Percentiles rank a stretch among this genome's conserved stretches.
Conservation (phyloP, 2,113 vertebrate species). For the Vimba vimba region DNA sequence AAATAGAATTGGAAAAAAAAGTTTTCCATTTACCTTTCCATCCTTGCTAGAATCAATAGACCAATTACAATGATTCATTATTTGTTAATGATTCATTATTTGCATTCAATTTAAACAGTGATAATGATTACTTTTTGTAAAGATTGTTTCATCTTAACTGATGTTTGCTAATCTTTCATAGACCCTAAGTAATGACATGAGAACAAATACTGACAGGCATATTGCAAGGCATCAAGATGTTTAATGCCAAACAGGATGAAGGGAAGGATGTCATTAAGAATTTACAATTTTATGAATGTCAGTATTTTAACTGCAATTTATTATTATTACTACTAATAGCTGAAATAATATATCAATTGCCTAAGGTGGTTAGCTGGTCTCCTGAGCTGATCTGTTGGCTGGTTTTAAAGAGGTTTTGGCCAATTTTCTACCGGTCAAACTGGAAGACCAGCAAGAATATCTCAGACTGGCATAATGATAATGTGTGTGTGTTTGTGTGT, state of each 20-base stretch:
- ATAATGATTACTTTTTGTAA: neutral
- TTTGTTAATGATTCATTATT: neutral
- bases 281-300: neutral
- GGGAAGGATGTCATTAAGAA: neutral
- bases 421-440: neutral
- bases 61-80: no score
- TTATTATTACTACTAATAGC: neutral
- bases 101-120: neutral
- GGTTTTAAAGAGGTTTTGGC: neutral
- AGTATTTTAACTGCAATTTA: neutral
- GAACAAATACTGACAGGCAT: neutral
- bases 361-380: neutral
- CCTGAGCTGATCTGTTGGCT: neutral
- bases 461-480: neutral
- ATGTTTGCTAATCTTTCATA: neutral
- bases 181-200: neutral
- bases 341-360: neutral
- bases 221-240: neutral
- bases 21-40: neutral
- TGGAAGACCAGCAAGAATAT: neutral
- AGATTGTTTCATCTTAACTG: conserved; percentile 1
- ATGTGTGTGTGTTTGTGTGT: neutral
- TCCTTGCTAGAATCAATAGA: neutral
- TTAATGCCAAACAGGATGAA: neutral
- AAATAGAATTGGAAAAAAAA: neutral